These are phyloP conservation scores for Gymnocheta viridis DNA, from an alignment of 2,888 invertebrate genomes.

Conservation along the genomic window DNA sequence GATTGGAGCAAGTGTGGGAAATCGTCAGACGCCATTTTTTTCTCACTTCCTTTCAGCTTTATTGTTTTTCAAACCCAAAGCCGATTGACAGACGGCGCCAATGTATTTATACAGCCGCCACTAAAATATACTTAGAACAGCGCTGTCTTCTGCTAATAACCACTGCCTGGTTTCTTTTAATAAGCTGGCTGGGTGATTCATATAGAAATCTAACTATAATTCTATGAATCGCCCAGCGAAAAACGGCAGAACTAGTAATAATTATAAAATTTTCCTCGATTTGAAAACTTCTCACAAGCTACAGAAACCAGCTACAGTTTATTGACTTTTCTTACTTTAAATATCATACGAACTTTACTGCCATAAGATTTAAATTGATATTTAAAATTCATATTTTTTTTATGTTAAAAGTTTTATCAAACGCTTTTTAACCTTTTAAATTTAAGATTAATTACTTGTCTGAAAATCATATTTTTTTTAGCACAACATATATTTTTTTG, in stretches of 20 bases:
- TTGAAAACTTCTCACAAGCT: too few species aligned
- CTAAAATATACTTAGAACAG: neutral
- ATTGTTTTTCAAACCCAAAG: too few species aligned
- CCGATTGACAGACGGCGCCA: neutral
- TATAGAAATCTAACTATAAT: too few species aligned
- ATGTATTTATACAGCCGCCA: neutral
- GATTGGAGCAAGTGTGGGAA: too few species aligned
- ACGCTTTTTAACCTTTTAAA: constrained; percentile 55
- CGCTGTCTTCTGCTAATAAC: neutral
- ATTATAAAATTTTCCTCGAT: too few species aligned
- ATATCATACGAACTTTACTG: neutral
- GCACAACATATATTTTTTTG: neutral
- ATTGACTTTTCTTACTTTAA: neutral
- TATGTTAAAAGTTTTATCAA: neutral
- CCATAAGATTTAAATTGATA: constrained; percentile 11
- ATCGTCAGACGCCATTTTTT: neutral
- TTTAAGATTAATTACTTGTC: constrained; percentile 61
- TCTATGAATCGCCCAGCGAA: too few species aligned
- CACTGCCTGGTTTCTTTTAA: too few species aligned
- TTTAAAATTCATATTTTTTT: constrained; percentile 9
- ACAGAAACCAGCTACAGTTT: too few species aligned
- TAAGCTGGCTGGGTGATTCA: too few species aligned
- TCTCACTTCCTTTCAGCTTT: neutral
- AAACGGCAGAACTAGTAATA: too few species aligned
- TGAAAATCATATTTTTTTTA: constrained; percentile 28